Conservation (phyloP, 2,888 invertebrate genomes). For the Cosmia trapezina region DNA sequence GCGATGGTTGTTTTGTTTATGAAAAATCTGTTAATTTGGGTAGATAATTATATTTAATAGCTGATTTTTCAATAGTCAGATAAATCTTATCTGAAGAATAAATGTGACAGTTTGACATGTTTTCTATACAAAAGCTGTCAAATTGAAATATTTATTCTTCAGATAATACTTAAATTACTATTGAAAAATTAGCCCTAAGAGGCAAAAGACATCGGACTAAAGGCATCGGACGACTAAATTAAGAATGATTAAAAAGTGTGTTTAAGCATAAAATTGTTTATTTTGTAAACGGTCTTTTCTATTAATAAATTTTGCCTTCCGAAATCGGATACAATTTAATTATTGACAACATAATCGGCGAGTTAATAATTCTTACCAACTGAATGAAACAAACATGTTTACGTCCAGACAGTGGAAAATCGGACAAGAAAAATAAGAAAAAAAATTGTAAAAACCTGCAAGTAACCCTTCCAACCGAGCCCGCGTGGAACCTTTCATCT, state of each 20-base stretch:
- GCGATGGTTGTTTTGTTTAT: not conserved
- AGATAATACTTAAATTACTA: too few species aligned
- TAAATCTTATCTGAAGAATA: too few species aligned
- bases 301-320: not conserved
- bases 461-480: slow-evolving; percentile 26
- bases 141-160: too few species aligned
- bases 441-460: slow-evolving; percentile 24
- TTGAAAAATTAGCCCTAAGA: too few species aligned
- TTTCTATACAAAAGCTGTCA: too few species aligned
- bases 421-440: slow-evolving; percentile 19
- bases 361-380: not conserved
- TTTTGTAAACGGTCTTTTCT: too few species aligned
- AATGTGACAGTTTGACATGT: too few species aligned
- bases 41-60: too few species aligned
- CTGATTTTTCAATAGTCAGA: too few species aligned
- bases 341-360: too few species aligned
- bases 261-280: too few species aligned
- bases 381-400: slow-evolving; percentile 17
- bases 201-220: not conserved
- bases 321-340: not conserved
- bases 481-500: slow-evolving; percentile 50
- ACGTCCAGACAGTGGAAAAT: not conserved
- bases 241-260: not conserved
- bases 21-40: not conserved
- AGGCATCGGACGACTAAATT: not conserved